Conservation (phyloP, 1,140 invertebrate species). For the Andricus grossulariae region DNA sequence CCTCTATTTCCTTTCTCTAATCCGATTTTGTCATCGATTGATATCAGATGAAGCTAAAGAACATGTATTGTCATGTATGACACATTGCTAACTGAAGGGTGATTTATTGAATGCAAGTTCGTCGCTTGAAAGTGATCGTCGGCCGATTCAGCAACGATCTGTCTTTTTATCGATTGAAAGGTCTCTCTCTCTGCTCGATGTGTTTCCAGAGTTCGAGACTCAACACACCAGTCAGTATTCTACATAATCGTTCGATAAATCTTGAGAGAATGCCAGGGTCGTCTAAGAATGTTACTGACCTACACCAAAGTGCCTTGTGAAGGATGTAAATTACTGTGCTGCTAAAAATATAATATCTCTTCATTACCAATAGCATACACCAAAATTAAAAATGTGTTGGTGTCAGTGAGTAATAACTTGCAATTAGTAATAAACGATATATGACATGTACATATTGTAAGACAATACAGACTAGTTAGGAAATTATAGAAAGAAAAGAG, state of each 20-base stretch:
- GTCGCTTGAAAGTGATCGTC: slow-evolving; percentile 21
- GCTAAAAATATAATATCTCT: neutral
- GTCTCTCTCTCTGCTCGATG: neutral
- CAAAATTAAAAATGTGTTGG: neutral
- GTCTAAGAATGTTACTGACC: slow-evolving; percentile 38
- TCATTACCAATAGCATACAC: neutral
- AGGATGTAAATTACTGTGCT: slow-evolving; percentile 1
- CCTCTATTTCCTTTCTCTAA: neutral
- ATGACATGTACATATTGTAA: too few species aligned
- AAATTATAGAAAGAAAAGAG: too few species aligned
- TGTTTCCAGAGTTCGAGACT: neutral
- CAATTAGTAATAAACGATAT: too few species aligned
- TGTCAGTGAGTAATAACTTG: neutral
- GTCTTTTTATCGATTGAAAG: slow-evolving; percentile 21
- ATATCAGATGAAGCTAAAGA: neutral
- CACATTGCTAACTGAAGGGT: slow-evolving; percentile 18
- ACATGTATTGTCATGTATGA: slow-evolving; percentile 26
- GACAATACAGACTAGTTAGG: too few species aligned
- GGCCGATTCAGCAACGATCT: neutral
- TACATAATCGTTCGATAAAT: slow-evolving; percentile 31
- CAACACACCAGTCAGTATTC: slow-evolving; percentile 1
- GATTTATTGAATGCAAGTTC: slow-evolving; percentile 2
- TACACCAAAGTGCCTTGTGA: slow-evolving; percentile 29
- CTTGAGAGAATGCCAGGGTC: slow-evolving; percentile 33
- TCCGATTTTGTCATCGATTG: neutral